phyloP scores from a whole-genome alignment of 2,888 invertebrate genomes.

The Chromoteleia sp. region DNA sequence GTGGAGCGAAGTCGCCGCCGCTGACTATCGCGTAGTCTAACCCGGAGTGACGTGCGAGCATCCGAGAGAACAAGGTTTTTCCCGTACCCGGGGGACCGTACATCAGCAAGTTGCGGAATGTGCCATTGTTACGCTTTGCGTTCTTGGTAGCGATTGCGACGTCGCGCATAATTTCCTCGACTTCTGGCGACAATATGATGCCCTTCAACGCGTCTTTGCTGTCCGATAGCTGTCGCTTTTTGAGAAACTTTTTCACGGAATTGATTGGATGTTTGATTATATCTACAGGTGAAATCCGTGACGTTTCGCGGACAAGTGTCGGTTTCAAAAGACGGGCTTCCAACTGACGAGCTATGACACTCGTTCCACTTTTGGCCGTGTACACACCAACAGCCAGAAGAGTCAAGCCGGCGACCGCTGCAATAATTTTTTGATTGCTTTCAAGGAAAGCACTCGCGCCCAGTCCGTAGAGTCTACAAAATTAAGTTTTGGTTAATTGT shows the following conservation, averaged over 20 bases:
- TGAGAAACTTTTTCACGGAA: constrained; percentile 87
- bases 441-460: constrained; percentile 96
- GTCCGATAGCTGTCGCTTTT: not conserved
- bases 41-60: constrained; percentile 97
- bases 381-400: constrained; percentile 97
- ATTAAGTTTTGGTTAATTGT: too few relatives aligned
- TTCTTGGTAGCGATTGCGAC: constrained; percentile 99
- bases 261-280: constrained; percentile 94
- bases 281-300: constrained; percentile 95
- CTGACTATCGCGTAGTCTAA: constrained; percentile 99
- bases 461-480: constrained; percentile 90
- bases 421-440: constrained; percentile 98
- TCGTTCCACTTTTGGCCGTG: constrained; percentile 96
- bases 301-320: constrained; percentile 97
- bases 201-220: constrained; percentile 92
- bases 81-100: constrained; percentile 99
- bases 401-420: constrained; percentile 96
- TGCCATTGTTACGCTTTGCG: constrained; percentile 96
- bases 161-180: constrained; percentile 97
- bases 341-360: constrained; percentile 94
- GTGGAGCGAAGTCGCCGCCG: constrained; percentile 98
- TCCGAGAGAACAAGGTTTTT: constrained; percentile 97
- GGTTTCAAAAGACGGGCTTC: constrained; percentile 98
- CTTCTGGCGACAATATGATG: constrained; percentile 96
- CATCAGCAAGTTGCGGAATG: constrained; percentile 98